Percentiles rank a stretch among this genome's conserved stretches.
phyloP scores from a whole-genome alignment of 2,888 invertebrate genomes.

The Phasia obesa region DNA sequence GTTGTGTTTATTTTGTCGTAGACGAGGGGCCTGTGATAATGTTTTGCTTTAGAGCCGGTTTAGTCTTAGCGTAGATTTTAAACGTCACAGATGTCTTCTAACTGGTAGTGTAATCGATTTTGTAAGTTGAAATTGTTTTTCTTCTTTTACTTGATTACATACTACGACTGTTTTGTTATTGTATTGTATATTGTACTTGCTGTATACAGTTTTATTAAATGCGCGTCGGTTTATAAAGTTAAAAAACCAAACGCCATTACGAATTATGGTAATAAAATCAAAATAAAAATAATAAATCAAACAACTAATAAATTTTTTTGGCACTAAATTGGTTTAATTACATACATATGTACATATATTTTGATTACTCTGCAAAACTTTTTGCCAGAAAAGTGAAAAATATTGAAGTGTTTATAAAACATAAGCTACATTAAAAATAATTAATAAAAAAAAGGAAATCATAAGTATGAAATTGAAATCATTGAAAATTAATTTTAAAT shows the following conservation, averaged over 20 bases:
- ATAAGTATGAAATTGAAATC: slow-evolving; percentile 27
- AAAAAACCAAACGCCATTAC: slow-evolving; percentile 54
- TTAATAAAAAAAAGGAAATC: no score
- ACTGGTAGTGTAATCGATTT: neutral
- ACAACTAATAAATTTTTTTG: slow-evolving; percentile 43
- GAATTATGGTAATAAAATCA: neutral
- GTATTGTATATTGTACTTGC: slow-evolving; percentile 10
- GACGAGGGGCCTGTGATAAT: slow-evolving; percentile 61
- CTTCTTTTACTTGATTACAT: slow-evolving; percentile 19
- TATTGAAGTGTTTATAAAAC: no score
- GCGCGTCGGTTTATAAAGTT: slow-evolving; percentile 59
- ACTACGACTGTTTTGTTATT: slow-evolving; percentile 35
- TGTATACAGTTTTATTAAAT: slow-evolving; percentile 32
- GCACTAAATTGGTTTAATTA: slow-evolving; percentile 2
- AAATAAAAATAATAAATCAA: slow-evolving; percentile 29
- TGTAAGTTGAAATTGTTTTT: slow-evolving; percentile 13
- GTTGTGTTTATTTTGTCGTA: slow-evolving; percentile 45
- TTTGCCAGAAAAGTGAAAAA: no score
- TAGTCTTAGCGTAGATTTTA: slow-evolving; percentile 69
- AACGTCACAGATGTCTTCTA: slow-evolving; percentile 57
- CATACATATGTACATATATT: no score
- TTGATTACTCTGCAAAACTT: no score
- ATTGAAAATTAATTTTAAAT: slow-evolving; percentile 14
- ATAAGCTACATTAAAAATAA: no score
- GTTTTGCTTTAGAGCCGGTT: slow-evolving; percentile 70